Base-by-base conservation (phyloP, 1,140 invertebrate species). In the Archegozetes longisetosus region DNA sequence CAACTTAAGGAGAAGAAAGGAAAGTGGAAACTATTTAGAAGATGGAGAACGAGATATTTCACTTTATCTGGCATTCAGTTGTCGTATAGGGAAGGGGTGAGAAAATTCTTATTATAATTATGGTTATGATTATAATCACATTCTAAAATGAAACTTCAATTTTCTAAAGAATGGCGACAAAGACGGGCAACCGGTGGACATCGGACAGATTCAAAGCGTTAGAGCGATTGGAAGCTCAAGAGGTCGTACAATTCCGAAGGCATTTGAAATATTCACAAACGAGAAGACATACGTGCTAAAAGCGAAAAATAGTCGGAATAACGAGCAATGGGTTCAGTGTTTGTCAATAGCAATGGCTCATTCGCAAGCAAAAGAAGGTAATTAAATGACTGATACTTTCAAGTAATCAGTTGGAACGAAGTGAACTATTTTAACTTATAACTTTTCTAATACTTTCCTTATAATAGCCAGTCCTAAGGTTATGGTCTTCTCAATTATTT, bases 1-100 rank as follows among this genome's bases (percentile, higher is more conserved):
- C 86, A 89, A 70, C 72, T 95, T 20, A 94, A 94, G 74, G 90
- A 95, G 75, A 94, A 94, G 74, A 92, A 90, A 72, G 88, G 88
- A 17, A 80, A 85, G 69, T 94, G 88, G 88, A 80, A 85, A 66
- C 77, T 94, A 54, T 88, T 94, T 71, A 78, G 85, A 56, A 73
- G 88, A 61, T 95, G 90, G 90, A 80, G 88, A 61, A 93, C 88
- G 6, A 73, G 88, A 62, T 92, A 94, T 74, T 94, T 94, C 71
- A 93, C 89, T 13, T 74, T 95, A 17, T 92, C 88, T 53, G 88
- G 87, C 0, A 86, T 86, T 12, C 85, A 90, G 73, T 79, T 95
- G 28, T 86, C 85, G 2, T 90, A 86, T 71, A 84, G 85, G 75
- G 86, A 84, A 72, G 81, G 83, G 56, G 87, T 90, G 74, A 81